Evolutionary conservation across 2,888 invertebrate genomes (phyloP).

Genomic region (Xanthorhoe spadicearia): DNA sequence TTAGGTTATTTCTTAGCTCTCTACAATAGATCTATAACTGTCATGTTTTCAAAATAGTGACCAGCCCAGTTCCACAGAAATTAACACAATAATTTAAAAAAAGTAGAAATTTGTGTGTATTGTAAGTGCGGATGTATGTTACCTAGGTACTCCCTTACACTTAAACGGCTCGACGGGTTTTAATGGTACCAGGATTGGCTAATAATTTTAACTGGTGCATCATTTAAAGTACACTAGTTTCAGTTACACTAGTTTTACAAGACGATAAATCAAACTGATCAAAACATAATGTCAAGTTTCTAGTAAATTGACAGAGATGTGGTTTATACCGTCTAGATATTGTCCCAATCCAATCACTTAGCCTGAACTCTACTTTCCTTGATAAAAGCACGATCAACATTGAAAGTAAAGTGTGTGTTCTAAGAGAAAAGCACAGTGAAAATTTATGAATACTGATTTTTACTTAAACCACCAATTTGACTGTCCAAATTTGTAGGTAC

Average conservation of each 20-base stretch:
- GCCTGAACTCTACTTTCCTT: constrained; percentile 61
- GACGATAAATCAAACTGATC: background rate
- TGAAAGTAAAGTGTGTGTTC: background rate
- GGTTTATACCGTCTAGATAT: constrained; percentile 53
- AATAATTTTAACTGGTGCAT: too few species aligned
- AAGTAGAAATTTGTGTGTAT: too few species aligned
- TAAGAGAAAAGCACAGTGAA: background rate
- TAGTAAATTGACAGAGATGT: background rate
- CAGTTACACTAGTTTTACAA: background rate
- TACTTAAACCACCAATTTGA: too few species aligned
- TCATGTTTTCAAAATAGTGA: background rate
- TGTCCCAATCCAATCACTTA: constrained; percentile 76
- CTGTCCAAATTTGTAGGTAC: too few species aligned
- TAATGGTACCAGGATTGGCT: too few species aligned
- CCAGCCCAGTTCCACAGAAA: too few species aligned
- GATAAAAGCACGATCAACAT: constrained; percentile 8
- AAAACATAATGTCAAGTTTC: background rate
- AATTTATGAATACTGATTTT: background rate
- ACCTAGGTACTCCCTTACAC: too few species aligned
- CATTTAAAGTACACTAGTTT: too few species aligned
- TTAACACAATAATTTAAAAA: too few species aligned
- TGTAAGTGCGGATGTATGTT: too few species aligned
- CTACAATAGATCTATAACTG: background rate
- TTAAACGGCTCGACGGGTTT: too few species aligned
- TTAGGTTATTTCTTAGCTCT: constrained; percentile 31